Percentiles rank a stretch among this genome's conserved stretches.
phyloP scores from a whole-genome alignment of 1,140 invertebrate species.

The Ephestia elutella region DNA sequence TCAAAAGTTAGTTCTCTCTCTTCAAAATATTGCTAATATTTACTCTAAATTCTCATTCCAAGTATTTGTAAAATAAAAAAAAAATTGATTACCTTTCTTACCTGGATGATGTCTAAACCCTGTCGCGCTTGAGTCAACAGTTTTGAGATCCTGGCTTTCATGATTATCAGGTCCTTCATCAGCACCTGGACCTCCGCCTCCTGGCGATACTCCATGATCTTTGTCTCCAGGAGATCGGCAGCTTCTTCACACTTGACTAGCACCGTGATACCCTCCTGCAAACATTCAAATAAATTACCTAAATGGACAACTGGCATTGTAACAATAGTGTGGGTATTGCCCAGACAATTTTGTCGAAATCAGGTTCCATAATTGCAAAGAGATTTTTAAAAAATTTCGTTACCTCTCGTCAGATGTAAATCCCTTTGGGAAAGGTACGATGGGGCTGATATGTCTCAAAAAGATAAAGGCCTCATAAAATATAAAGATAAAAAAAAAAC shows the following conservation, averaged over 20 bases:
- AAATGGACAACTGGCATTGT: too few relatives aligned
- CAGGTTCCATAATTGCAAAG: too few relatives aligned
- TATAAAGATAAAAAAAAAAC: too few relatives aligned
- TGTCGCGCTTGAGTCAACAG: constrained; percentile 78
- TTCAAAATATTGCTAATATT: too few relatives aligned
- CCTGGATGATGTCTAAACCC: constrained; percentile 75
- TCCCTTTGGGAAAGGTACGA: too few relatives aligned
- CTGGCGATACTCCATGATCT: constrained; percentile 75
- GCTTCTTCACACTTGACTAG: constrained; percentile 76
- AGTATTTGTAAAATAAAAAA: constrained; percentile 19
- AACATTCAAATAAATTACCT: constrained; percentile 17
- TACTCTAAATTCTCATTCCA: too few relatives aligned
- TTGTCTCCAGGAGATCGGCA: constrained; percentile 72
- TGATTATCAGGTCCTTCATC: constrained; percentile 69
- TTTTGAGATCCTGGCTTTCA: constrained; percentile 70
- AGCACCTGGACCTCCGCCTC: constrained; percentile 67
- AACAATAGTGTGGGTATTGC: too few relatives aligned
- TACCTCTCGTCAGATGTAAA: too few relatives aligned
- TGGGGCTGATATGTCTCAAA: neutral
- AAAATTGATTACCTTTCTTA: constrained; percentile 59
- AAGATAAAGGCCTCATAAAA: too few relatives aligned
- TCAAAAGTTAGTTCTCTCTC: too few relatives aligned
- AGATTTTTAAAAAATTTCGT: too few relatives aligned
- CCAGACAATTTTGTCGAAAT: too few relatives aligned
- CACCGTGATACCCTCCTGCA: constrained; percentile 76